Percentiles rank a stretch among this genome's conserved stretches.
These are phyloP conservation scores for Suncus etruscus DNA, from an alignment of 2,113 vertebrate species.

Conservation along the genomic window DNA sequence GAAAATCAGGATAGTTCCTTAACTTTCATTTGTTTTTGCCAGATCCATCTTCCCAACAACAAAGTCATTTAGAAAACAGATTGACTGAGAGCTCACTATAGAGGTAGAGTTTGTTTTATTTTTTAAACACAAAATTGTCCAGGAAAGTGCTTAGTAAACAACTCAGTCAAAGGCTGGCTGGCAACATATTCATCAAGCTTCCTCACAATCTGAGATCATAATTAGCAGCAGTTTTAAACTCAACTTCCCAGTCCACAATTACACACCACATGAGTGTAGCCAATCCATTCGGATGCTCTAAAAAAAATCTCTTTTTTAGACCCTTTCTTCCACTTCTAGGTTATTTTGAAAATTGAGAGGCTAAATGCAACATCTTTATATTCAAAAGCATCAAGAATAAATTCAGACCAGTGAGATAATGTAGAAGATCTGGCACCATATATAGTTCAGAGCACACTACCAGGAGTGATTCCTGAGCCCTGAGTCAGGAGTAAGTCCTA, in stretches of 20 bases:
- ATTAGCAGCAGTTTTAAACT: background rate
- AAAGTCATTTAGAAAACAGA: background rate
- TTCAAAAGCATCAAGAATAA: background rate
- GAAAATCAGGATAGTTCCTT: background rate
- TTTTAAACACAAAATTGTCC: background rate
- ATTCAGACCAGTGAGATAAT: background rate
- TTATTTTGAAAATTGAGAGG: background rate
- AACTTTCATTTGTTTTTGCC: slow-evolving; percentile 8
- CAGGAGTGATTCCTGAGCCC: too few species aligned
- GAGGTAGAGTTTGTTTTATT: background rate
- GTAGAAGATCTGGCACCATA: too few species aligned
- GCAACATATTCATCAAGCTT: background rate
- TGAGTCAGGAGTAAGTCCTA: too few species aligned
- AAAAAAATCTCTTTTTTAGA: background rate
- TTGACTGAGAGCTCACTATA: background rate
- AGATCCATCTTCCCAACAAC: background rate
- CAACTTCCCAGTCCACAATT: background rate
- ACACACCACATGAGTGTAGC: background rate
- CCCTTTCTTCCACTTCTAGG: background rate
- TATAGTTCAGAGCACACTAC: too few species aligned
- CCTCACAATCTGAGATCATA: background rate
- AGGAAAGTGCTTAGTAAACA: background rate
- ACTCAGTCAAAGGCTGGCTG: background rate
- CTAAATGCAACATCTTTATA: background rate
- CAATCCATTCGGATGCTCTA: background rate